phyloP scores from a whole-genome alignment of 2,797 vertebrate genomes.

The Scolopax bukidnonensis region DNA sequence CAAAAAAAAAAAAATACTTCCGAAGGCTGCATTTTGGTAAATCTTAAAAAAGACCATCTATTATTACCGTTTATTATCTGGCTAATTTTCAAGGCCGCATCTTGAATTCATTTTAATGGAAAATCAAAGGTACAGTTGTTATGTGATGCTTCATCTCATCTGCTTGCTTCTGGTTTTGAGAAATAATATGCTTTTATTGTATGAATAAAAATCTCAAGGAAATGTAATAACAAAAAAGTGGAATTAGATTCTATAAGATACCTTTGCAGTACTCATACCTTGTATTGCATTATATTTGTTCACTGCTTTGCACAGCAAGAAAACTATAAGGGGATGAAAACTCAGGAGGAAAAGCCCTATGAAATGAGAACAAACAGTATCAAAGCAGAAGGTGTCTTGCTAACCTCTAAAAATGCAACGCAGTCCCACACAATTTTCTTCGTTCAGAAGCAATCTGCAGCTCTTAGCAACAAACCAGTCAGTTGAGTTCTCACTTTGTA shows the following conservation, averaged over 20 bases:
- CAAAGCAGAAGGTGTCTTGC: not conserved
- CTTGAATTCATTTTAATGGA: not conserved
- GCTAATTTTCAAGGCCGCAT: not conserved
- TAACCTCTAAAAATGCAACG: not conserved
- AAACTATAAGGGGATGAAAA: not conserved
- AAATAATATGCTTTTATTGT: not conserved
- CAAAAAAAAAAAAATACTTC: not conserved
- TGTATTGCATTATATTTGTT: not conserved
- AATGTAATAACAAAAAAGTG: not conserved
- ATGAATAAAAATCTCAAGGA: not conserved
- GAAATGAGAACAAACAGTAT: conserved; percentile 21
- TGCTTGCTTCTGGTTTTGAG: not conserved
- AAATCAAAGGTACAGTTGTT: not conserved
- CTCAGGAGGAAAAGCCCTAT: not conserved
- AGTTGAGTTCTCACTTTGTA: not conserved
- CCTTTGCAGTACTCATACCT: not conserved
- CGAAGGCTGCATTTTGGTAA: not conserved
- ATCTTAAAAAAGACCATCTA: not conserved
- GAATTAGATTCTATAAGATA: not conserved
- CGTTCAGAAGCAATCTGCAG: not conserved
- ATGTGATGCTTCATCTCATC: not conserved
- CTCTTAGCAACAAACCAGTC: not conserved
- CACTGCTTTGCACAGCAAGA: not conserved
- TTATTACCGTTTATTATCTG: not conserved
- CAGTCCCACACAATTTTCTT: not conserved